These are phyloP conservation scores for Theretra japonica DNA, from an alignment of 2,888 invertebrate genomes.

Conservation along the genomic window DNA sequence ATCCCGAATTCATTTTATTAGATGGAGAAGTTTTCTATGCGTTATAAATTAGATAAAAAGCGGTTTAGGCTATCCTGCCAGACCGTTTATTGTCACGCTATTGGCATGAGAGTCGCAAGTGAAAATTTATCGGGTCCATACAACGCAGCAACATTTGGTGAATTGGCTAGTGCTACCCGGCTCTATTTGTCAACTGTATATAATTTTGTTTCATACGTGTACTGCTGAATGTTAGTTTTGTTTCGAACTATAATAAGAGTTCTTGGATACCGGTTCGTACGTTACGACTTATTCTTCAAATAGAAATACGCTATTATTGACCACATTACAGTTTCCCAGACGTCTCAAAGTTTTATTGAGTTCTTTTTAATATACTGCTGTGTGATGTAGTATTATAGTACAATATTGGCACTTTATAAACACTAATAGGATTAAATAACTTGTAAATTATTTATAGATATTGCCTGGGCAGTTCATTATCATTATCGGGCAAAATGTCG, in stretches of 20 bases:
- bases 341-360: neutral
- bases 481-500: no score
- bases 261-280: neutral
- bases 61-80: slow-evolving; percentile 47
- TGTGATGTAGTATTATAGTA: neutral
- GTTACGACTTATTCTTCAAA: slow-evolving; percentile 18
- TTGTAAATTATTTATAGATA: no score
- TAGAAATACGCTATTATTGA: slow-evolving; percentile 15
- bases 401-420: no score
- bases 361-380: neutral
- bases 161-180: slow-evolving; percentile 58
- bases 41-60: slow-evolving; percentile 41
- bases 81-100: slow-evolving; percentile 57
- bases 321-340: neutral
- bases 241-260: slow-evolving; percentile 45
- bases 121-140: slow-evolving; percentile 63
- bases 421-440: no score
- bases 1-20: slow-evolving; percentile 23
- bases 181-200: slow-evolving; percentile 69
- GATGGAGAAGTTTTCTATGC: slow-evolving; percentile 16
- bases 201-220: slow-evolving; percentile 57
- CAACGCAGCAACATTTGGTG: slow-evolving; percentile 62
- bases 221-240: slow-evolving; percentile 44
- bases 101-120: slow-evolving; percentile 57
- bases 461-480: no score